Base-by-base conservation (phyloP, 2,888 invertebrate genomes). In the Aleiodes leptofemur region DNA sequence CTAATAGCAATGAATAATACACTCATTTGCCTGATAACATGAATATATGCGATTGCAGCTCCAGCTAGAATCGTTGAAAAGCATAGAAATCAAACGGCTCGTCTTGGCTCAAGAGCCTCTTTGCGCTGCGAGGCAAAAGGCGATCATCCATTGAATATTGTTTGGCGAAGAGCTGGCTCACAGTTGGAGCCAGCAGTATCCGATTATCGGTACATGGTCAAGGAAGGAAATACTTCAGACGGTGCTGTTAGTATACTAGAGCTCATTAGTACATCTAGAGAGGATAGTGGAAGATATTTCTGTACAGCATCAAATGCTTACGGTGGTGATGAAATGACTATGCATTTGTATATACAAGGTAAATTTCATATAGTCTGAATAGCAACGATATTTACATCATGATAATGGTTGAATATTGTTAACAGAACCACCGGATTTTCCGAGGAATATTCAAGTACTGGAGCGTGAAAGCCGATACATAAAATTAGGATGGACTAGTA, bases 291-390 rank as follows among this genome's bases (percentile, higher is more conserved):
- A 9, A 93, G 95, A 71, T 94, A 97, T 87, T 94, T 96, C 70
- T 98, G 98, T 88, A 93, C 94, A 78, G 97, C 97, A 0, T 94
- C 95, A 82, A 98, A 98, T 90, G 93, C 95, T 69, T 98, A 96
- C 86, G 98, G 98, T 8, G 94, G 95, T 83, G 97, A 97, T 85
- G 95, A 96, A 89, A 96, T 97, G 94, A 94, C 95, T 71, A 96
- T 97, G 88, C 96, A 97, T 86, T 92, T 98, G 77, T 95, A 97
- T 70, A 96, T 98, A 38, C 96, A 97, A 91, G 95, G 96, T 96
- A 90, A 86, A 50, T 78, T 72, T 78, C 11, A 11, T 11, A 43
- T 11, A 43, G 43, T 43, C 9, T 43, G 68, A 34, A 43, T 38
- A 48, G 11, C 16, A 11, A 43, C 29, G n/a, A 43, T 50, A 64